Base-by-base conservation (phyloP, 2,797 vertebrate genomes). In the Apogon talboti region DNA sequence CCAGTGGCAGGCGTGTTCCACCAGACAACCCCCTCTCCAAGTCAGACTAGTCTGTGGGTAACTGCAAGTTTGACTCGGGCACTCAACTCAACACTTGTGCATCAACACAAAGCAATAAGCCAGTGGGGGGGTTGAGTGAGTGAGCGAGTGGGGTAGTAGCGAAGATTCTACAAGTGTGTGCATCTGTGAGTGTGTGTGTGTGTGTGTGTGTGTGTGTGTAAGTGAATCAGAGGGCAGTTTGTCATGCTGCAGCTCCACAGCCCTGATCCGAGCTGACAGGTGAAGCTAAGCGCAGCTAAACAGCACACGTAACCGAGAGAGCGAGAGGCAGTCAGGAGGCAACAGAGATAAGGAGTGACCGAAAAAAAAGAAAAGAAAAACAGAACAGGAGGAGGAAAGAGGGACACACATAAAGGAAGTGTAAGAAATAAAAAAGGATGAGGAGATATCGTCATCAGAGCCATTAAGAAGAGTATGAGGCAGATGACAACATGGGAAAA, bases 191-290 rank as follows among this genome's bases (percentile, higher is more conserved):
- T 75, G 48, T 60, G 66, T 76, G 83, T 71, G 82, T 78, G 50
- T 48, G 65, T 65, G 45, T 61, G 28, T 77, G 53, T 78, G 64
- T 75, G 48, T 60, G 66, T 76, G 83, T 71, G 82, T 78, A 49
- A 62, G 87, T 92, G 90, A 93, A 92, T 92, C 90, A 92, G 87
- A 89, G 90, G 89, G 74, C 86, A 90, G 90, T 92, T 93, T 92
- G 89, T 91, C 88, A 91, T 91, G 87, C 89, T 86, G 83, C 87
- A 80, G 90, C 87, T 91, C 84, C 82, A 82, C 63, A 89, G 83
- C 81, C 70, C 84, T 92, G 90, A 93, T 94, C 81, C 65, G 45
- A 91, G 88, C 85, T 94, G 93, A 93, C 93, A 93, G 91, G 91
- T 93, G 90, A 90, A 92, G 89, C 91, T 92, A 91, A 93, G 89